Conservation (phyloP, 1,140 invertebrate species). For the Coelopa frigida region DNA sequence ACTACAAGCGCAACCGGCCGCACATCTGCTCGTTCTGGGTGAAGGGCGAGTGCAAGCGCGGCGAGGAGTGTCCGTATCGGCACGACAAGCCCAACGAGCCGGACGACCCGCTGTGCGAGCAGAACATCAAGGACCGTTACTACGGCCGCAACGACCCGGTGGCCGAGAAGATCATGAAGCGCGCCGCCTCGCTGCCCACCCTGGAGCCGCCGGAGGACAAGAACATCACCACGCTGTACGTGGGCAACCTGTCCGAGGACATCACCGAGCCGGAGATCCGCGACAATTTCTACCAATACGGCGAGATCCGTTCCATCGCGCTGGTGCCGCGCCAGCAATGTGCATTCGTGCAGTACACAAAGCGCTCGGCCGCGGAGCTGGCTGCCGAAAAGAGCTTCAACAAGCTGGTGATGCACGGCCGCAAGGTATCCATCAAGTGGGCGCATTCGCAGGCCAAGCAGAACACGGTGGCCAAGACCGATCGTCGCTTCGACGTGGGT, state of each 20-base stretch:
- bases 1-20: slow-evolving; percentile 96
- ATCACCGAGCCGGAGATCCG: slow-evolving; percentile 82
- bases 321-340: slow-evolving; percentile 91
- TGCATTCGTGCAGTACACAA: slow-evolving; percentile 96
- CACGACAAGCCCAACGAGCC: slow-evolving; percentile 99
- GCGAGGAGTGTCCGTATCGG: slow-evolving; percentile 98
- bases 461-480: slow-evolving; percentile 45
- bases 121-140: slow-evolving; percentile 98
- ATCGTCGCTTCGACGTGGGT: slow-evolving; percentile 63
- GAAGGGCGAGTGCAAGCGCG: slow-evolving; percentile 97
- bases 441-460: slow-evolving; percentile 78
- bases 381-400: slow-evolving; percentile 97
- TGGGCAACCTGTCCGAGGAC: slow-evolving; percentile 85
- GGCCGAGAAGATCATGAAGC: slow-evolving; percentile 91
- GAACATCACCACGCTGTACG: slow-evolving; percentile 92
- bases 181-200: slow-evolving; percentile 90
- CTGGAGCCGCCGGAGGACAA: slow-evolving; percentile 93
- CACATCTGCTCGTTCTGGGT: slow-evolving; percentile 99
- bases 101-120: slow-evolving; percentile 97
- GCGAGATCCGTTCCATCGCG: slow-evolving; percentile 93
- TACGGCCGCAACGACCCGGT: slow-evolving; percentile 99
- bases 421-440: slow-evolving; percentile 93
- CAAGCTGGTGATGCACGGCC: slow-evolving; percentile 80
- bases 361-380: slow-evolving; percentile 77
- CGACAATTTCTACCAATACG: slow-evolving; percentile 89